Percentiles rank a stretch among this genome's conserved stretches.
Evolutionary conservation across 2,888 invertebrate species (phyloP).

Genomic region (Orgyia antiqua): DNA sequence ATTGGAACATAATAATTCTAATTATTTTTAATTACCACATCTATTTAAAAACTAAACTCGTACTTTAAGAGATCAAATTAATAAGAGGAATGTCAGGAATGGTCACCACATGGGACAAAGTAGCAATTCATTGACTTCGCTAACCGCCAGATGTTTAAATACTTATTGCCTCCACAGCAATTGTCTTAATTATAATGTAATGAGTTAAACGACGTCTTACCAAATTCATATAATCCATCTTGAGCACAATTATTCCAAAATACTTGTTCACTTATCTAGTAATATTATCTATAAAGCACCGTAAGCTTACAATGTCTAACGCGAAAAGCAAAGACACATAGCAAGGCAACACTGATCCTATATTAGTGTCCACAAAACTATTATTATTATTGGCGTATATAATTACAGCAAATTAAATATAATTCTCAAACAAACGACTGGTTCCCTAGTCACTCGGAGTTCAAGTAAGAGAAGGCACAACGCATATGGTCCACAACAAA

Average conservation of each 20-base stretch:
- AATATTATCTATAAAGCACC: slow-evolving; percentile 57
- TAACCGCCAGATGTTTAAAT: slow-evolving; percentile 62
- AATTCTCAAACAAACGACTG: slow-evolving; percentile 29
- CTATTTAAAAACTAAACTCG: no score
- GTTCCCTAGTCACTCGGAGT: slow-evolving; percentile 43
- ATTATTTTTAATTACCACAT: no score
- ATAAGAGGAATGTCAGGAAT: slow-evolving; percentile 51
- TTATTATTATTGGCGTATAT: slow-evolving; percentile 45
- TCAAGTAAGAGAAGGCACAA: slow-evolving; percentile 66
- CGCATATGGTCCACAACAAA: slow-evolving; percentile 68
- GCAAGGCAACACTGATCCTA: slow-evolving; percentile 75
- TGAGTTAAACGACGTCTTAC: slow-evolving; percentile 35
- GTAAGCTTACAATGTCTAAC: slow-evolving; percentile 61
- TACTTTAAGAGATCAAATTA: no score
- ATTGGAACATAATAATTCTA: no score
- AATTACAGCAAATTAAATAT: slow-evolving; percentile 49
- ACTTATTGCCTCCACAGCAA: slow-evolving; percentile 48
- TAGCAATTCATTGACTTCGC: slow-evolving; percentile 49
- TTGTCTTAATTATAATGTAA: slow-evolving; percentile 23
- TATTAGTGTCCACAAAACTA: slow-evolving; percentile 53
- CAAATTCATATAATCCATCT: slow-evolving; percentile 38
- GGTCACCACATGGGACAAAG: slow-evolving; percentile 66
- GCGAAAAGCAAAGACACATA: slow-evolving; percentile 75
- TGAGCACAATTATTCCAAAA: slow-evolving; percentile 16
- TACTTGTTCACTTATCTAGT: slow-evolving; percentile 25